Evolutionary conservation across 2,113 vertebrate species (phyloP).

Genomic region (Tauraco erythrolophus): DNA sequence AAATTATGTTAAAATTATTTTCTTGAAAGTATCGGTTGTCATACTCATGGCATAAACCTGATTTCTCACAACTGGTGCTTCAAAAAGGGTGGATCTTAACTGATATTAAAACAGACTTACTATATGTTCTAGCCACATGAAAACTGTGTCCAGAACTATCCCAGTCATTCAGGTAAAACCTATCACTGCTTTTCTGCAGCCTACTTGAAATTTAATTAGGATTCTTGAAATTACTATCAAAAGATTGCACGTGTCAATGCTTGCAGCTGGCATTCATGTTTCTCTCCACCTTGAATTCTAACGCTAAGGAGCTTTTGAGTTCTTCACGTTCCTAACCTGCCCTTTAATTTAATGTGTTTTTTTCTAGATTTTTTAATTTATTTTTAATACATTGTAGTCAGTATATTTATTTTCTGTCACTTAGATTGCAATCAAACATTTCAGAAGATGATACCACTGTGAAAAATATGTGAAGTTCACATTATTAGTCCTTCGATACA

Average conservation of each 20-base stretch:
- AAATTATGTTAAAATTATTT: not conserved
- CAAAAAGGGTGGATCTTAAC: not conserved
- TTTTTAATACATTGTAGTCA: not conserved
- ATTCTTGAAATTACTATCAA: not conserved
- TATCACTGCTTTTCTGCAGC: not conserved
- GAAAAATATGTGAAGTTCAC: not conserved
- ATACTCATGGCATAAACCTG: not conserved
- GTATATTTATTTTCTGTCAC: not conserved
- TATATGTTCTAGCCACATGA: not conserved
- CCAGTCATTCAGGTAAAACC: not conserved
- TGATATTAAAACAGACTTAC: not conserved
- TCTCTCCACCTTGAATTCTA: not conserved
- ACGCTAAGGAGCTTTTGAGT: not conserved
- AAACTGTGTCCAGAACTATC: not conserved
- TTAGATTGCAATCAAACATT: not conserved
- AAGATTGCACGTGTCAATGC: not conserved
- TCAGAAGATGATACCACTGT: not conserved
- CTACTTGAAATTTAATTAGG: not conserved
- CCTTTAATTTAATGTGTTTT: not conserved
- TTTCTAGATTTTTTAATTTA: not conserved
- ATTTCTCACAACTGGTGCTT: not conserved
- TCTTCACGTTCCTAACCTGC: accelerated
- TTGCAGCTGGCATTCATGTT: not conserved
- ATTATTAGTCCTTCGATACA: not conserved
- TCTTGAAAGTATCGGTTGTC: not conserved